Evolutionary conservation across 2,888 invertebrate species (phyloP), one percentile per base, ranked within the genome.

Genomic region (Diplazon laetatorius): DNA sequence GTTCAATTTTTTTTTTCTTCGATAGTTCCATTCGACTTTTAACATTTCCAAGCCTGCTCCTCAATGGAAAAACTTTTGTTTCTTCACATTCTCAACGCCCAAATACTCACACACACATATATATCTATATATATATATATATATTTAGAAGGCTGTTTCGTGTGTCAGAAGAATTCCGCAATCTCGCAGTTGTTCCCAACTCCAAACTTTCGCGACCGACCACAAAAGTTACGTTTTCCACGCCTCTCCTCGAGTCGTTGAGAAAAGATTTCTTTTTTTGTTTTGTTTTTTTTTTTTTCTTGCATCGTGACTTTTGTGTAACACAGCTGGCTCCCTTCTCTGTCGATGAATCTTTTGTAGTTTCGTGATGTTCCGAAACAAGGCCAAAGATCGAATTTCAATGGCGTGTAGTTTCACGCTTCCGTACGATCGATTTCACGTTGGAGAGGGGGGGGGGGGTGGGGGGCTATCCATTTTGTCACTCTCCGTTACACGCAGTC

Each of bases 371-470:
- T 46, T 12, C 20, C 2, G 14, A 10, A 60, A n/a, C n/a, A 63
- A 59, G 59, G 63, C 44, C 42, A 52, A 57, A 59, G 46, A 65
- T 44, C 68, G 71, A 77, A 77, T 75, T 75, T 71, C 77, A 77
- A 80, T 79, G 66, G 63, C 65, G 39, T 46, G 16, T n/a, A n/a
- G n/a, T n/a, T 70, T 74, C 69, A 60, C 59, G 69, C 63, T 55
- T 62, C 73, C 60, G 72, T 48, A 42, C 48, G 42, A 50, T 39
- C 39, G 25, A 12, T n/a, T 44, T 37, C 62, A 20, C 37, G 30
- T n/a, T n/a, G n/a, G n/a, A n/a, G n/a, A n/a, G n/a, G n/a, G n/a
- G n/a, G n/a, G n/a, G n/a, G n/a, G n/a, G n/a, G n/a, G n/a, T n/a
- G n/a, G n/a, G n/a, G n/a, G n/a, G n/a, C n/a, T 30, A 35, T 65